A percentile compares a stretch with the other conserved stretches of the same genome.
These are phyloP conservation scores for Nestor notabilis DNA, from an alignment of 2,113 vertebrate genomes.

Conservation along the genomic window DNA sequence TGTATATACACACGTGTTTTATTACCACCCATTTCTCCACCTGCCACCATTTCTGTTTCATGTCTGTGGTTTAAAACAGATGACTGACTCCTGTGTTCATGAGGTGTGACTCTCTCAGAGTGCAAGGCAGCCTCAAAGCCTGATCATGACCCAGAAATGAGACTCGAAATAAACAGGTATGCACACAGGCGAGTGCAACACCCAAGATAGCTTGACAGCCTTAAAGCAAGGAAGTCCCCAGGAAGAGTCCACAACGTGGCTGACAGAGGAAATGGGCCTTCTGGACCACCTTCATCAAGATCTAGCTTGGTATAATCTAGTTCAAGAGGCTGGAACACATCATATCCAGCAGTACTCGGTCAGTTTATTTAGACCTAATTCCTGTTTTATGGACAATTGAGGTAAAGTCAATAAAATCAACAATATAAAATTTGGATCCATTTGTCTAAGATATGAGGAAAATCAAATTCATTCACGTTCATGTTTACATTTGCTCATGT, in stretches of 20 bases:
- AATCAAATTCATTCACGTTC: not conserved
- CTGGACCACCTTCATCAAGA: not conserved
- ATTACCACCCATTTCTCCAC: not conserved
- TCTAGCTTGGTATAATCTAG: not conserved
- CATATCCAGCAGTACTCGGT: not conserved
- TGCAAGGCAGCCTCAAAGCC: not conserved
- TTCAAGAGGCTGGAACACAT: not conserved
- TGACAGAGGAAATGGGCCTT: not conserved
- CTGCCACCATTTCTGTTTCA: not conserved
- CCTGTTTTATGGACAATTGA: not conserved
- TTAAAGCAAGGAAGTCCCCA: not conserved
- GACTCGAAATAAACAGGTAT: not conserved
- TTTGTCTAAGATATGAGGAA: not conserved
- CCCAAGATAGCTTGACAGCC: not conserved
- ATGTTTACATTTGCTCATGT: not conserved
- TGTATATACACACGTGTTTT: not conserved
- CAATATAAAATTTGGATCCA: not conserved
- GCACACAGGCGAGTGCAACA: not conserved
- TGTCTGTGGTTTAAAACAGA: not conserved
- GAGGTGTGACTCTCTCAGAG: not conserved
- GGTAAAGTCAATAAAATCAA: not conserved
- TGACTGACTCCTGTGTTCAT: not conserved
- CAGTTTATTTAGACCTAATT: not conserved
- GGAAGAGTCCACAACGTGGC: rapidly evolving
- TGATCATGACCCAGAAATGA: not conserved